Evolutionary conservation across 1,140 invertebrate genomes (phyloP).

Genomic region (Aradophagus sp.): DNA sequence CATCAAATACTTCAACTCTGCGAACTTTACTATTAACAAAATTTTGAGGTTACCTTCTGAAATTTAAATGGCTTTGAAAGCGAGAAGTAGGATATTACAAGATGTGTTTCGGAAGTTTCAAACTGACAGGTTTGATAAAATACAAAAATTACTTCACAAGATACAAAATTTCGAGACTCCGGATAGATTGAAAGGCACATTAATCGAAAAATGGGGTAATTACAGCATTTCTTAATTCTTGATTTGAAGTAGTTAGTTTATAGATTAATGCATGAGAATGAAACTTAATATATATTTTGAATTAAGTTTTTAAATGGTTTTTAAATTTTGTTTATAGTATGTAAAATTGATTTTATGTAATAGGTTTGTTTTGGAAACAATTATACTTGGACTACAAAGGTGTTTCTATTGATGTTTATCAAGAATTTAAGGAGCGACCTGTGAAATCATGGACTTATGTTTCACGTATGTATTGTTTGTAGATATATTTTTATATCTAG

Average conservation of each 20-base stretch:
- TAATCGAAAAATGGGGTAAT: slow-evolving; percentile 66
- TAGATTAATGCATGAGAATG: too few relatives aligned
- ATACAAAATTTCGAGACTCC: slow-evolving; percentile 57
- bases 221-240: slow-evolving; percentile 1
- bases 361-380: slow-evolving; percentile 61
- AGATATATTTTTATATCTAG: not conserved
- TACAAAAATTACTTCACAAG: slow-evolving; percentile 19
- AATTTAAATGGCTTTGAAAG: slow-evolving; percentile 40
- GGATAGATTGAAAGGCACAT: slow-evolving; percentile 55
- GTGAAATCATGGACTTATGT: slow-evolving; percentile 55
- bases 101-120: slow-evolving; percentile 11
- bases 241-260: not conserved
- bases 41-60: not conserved
- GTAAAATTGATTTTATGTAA: slow-evolving; percentile 7
- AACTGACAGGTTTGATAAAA: slow-evolving; percentile 9
- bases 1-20: too few relatives aligned
- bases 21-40: too few relatives aligned
- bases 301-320: slow-evolving; percentile 1
- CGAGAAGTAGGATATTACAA: slow-evolving; percentile 8
- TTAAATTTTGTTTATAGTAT: slow-evolving; percentile 1
- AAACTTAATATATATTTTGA: too few relatives aligned
- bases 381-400: slow-evolving; percentile 65
- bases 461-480: slow-evolving; percentile 31
- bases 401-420: slow-evolving; percentile 61
- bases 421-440: slow-evolving; percentile 64